Evolutionary conservation across 2,797 vertebrate genomes (phyloP).

Genomic region (Phylloscopus collybita): DNA sequence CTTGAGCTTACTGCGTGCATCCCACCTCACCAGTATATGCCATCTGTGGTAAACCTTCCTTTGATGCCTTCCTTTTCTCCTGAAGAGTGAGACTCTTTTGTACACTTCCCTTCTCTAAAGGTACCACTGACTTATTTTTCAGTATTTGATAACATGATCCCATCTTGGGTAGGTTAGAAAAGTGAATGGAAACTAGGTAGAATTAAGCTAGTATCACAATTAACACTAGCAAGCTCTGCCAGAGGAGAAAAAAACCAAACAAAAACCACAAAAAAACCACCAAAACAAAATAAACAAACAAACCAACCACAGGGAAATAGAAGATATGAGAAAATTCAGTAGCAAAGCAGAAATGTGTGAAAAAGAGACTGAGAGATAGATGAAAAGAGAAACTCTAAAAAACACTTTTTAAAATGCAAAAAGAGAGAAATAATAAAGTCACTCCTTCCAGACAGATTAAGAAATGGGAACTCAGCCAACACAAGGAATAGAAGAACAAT

Average conservation of each 20-base stretch:
- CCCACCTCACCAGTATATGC: background rate
- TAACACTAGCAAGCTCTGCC: background rate
- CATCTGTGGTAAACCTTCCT: background rate
- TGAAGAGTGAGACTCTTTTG: background rate
- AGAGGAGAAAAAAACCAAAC: background rate
- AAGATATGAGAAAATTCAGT: conserved; percentile 11
- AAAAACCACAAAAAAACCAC: background rate
- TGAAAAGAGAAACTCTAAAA: conserved; percentile 32
- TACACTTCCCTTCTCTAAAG: background rate
- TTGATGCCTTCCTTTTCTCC: background rate
- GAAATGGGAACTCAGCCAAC: conserved; percentile 67
- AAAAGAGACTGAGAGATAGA: background rate
- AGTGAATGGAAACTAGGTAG: background rate
- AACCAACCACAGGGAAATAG: background rate
- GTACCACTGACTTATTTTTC: background rate
- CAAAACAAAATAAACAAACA: background rate
- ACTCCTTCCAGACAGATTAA: conserved; percentile 63
- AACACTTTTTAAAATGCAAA: conserved; percentile 37
- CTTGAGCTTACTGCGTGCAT: background rate
- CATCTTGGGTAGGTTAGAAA: background rate
- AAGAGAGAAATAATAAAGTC: conserved; percentile 58
- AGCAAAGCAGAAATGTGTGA: background rate
- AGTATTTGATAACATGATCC: background rate
- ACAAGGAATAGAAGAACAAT: conserved; percentile 46
- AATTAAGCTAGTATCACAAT: background rate